phyloP scores from a whole-genome alignment of 2,113 vertebrate species.

The Burhinus bistriatus region DNA sequence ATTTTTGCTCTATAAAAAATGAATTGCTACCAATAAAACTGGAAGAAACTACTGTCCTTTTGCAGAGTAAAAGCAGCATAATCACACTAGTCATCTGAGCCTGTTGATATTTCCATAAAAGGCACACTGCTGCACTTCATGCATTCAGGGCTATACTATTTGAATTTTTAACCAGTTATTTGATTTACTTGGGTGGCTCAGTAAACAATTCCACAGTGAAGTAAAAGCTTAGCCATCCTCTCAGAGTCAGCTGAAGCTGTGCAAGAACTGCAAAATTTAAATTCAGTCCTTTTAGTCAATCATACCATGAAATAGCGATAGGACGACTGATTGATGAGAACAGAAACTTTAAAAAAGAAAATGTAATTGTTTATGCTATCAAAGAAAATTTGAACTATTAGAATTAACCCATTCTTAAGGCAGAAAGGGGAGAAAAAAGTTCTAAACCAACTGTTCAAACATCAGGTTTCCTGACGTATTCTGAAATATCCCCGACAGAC shows the following conservation, averaged over 20 bases:
- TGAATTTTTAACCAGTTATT: not conserved
- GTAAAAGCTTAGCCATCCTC: not conserved
- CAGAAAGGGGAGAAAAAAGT: not conserved
- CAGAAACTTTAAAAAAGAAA: not conserved
- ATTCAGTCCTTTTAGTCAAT: not conserved
- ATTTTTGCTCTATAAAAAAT: not conserved
- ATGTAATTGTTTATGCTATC: not conserved
- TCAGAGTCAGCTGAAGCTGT: not conserved
- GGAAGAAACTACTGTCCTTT: not conserved
- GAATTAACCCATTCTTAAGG: not conserved
- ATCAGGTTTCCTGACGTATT: not conserved
- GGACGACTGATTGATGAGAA: not conserved
- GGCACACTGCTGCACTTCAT: not conserved
- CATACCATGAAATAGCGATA: not conserved
- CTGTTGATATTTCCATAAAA: not conserved
- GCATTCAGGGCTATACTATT: not conserved
- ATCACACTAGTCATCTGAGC: accelerated
- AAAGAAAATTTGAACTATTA: not conserved
- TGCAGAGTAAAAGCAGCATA: not conserved
- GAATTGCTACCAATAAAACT: not conserved
- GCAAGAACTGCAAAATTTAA: not conserved
- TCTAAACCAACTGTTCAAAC: not conserved
- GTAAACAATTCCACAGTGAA: not conserved
- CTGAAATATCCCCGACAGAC: not conserved
- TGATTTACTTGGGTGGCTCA: not conserved